Conservation (phyloP, 2,888 invertebrate species). For the Dorcus hopei region DNA sequence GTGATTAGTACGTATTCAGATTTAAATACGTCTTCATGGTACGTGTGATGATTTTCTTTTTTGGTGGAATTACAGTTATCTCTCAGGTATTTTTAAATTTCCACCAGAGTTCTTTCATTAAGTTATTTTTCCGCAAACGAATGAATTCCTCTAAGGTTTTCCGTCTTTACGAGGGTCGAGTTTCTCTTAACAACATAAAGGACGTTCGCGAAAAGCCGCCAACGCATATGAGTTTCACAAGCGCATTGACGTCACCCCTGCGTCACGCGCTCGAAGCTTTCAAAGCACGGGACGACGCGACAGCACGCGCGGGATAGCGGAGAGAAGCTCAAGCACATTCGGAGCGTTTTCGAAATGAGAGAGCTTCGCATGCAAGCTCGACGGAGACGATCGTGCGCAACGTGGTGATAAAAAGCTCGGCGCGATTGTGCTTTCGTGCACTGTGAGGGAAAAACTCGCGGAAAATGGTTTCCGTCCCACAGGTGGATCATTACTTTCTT, state of each 20-base stretch:
- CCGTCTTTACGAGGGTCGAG: too few relatives aligned
- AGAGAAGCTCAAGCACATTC: background rate
- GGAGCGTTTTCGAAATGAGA: background rate
- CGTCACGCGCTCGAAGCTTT: constrained; percentile 26
- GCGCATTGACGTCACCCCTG: constrained; percentile 34
- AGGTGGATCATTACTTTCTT: constrained; percentile 3
- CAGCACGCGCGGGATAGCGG: background rate
- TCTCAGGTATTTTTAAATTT: too few relatives aligned
- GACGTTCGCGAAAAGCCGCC: background rate
- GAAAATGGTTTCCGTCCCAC: background rate
- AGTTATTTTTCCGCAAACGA: too few relatives aligned
- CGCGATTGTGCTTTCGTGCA: background rate
- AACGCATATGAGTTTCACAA: constrained; percentile 1
- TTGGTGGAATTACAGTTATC: too few relatives aligned
- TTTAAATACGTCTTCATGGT: too few relatives aligned
- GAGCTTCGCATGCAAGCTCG: background rate
- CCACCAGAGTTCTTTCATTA: too few relatives aligned
- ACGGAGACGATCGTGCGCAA: background rate
- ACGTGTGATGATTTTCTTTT: too few relatives aligned
- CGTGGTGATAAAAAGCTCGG: background rate
- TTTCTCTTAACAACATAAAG: too few relatives aligned
- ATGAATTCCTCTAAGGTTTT: too few relatives aligned
- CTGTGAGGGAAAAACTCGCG: background rate
- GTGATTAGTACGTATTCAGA: too few relatives aligned
- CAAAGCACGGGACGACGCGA: background rate